phyloP scores from a whole-genome alignment of 1,140 invertebrate species.

The Schlechtendalia chinensis region DNA sequence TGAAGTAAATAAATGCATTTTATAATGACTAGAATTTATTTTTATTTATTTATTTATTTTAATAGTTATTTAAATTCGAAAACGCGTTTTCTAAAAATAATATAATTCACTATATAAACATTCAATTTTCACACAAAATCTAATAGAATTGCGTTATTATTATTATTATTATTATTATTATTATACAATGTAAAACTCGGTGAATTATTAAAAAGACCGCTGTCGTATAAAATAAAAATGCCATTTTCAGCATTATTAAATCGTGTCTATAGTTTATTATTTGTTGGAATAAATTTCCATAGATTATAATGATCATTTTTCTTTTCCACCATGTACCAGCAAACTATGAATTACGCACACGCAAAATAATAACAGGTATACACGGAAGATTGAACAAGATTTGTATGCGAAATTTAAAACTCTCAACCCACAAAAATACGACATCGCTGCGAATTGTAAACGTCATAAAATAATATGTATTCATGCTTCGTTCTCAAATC shows the following conservation, averaged over 20 bases:
- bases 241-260: neutral
- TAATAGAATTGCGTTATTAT: too few relatives aligned
- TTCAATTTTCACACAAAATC: too few relatives aligned
- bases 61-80: too few relatives aligned
- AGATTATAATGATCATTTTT: neutral
- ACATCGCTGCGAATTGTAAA: neutral
- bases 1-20: too few relatives aligned
- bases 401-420: neutral
- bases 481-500: neutral
- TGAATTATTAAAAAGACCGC: too few relatives aligned
- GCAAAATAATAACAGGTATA: neutral
- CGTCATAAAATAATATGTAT: neutral
- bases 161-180: too few relatives aligned
- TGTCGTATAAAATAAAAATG: neutral
- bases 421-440: neutral
- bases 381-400: neutral
- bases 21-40: too few relatives aligned
- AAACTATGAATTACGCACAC: neutral
- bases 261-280: neutral
- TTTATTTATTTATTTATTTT: too few relatives aligned
- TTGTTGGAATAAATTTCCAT: constrained; percentile 5
- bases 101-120: too few relatives aligned
- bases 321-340: neutral
- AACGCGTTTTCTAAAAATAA: too few relatives aligned
- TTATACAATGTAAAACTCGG: too few relatives aligned